These are phyloP conservation scores for Busseola fusca DNA, from an alignment of 2,888 invertebrate genomes.

Conservation along the genomic window DNA sequence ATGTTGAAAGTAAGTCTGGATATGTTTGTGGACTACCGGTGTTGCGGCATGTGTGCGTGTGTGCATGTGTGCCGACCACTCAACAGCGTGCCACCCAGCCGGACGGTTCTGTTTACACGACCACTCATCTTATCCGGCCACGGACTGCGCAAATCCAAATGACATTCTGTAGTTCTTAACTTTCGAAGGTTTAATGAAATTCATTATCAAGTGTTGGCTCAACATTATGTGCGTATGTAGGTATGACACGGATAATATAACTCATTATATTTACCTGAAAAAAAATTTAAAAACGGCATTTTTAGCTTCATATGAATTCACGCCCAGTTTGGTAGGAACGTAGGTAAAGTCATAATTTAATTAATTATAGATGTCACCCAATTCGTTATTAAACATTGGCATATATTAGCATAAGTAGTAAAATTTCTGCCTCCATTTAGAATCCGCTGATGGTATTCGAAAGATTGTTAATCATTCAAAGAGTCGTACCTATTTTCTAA, in stretches of 20 bases:
- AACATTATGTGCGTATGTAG: constrained; percentile 20
- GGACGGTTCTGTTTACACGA: constrained; percentile 65
- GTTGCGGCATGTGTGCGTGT: constrained; percentile 66
- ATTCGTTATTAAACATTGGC: not conserved
- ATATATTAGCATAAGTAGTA: not conserved
- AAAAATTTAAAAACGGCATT: constrained; percentile 6
- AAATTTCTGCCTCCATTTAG: not conserved
- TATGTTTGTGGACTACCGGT: constrained; percentile 86
- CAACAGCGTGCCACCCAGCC: constrained; percentile 82
- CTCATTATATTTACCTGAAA: constrained; percentile 1
- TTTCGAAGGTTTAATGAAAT: constrained; percentile 54
- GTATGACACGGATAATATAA: constrained; percentile 33
- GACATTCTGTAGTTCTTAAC: constrained; percentile 52
- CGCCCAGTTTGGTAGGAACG: not conserved
- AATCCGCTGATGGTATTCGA: not conserved
- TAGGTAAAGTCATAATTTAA: not conserved
- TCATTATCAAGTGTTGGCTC: constrained; percentile 48
- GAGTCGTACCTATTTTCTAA: too few species aligned
- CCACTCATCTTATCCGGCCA: constrained; percentile 68
- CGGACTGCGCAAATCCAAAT: constrained; percentile 70
- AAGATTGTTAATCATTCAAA: not conserved
- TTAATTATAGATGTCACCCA: not conserved
- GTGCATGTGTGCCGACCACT: constrained; percentile 83
- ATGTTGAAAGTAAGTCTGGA: constrained; percentile 78
- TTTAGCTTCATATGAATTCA: constrained; percentile 9